Evolutionary conservation across 2,888 invertebrate genomes (phyloP).

Genomic region (Meta bourneti): DNA sequence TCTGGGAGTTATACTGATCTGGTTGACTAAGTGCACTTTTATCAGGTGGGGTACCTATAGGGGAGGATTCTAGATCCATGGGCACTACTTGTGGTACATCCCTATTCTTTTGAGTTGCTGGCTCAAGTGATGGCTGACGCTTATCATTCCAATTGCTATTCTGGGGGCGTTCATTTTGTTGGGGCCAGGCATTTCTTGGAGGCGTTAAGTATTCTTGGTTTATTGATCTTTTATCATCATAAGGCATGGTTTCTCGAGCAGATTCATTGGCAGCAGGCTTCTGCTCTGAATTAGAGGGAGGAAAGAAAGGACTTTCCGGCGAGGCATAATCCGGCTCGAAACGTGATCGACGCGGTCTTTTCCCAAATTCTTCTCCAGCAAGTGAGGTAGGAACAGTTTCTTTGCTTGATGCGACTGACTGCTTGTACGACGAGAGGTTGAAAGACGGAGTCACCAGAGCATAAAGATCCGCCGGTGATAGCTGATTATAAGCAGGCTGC

Average conservation of each 20-base stretch:
- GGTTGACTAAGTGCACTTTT: neutral
- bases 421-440: slow-evolving; percentile 4
- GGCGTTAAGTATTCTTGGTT: neutral
- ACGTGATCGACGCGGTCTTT: neutral
- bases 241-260: neutral
- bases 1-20: neutral
- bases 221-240: slow-evolving; percentile 13
- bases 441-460: neutral
- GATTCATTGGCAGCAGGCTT: neutral
- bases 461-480: slow-evolving; percentile 11
- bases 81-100: slow-evolving; percentile 33
- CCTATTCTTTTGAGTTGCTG: slow-evolving; percentile 19
- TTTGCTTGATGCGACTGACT: neutral
- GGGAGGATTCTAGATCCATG: slow-evolving; percentile 39
- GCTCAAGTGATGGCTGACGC: slow-evolving; percentile 27
- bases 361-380: neutral
- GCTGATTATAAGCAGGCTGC: neutral
- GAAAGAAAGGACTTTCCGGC: slow-evolving; percentile 4
- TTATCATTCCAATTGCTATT: slow-evolving; percentile 31
- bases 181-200: slow-evolving; percentile 36
- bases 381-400: neutral
- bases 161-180: neutral
- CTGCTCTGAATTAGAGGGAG: neutral
- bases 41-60: neutral
- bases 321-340: slow-evolving; percentile 35